phyloP scores from a whole-genome alignment of 2,888 invertebrate species.

The Melinopterus prodromus region DNA sequence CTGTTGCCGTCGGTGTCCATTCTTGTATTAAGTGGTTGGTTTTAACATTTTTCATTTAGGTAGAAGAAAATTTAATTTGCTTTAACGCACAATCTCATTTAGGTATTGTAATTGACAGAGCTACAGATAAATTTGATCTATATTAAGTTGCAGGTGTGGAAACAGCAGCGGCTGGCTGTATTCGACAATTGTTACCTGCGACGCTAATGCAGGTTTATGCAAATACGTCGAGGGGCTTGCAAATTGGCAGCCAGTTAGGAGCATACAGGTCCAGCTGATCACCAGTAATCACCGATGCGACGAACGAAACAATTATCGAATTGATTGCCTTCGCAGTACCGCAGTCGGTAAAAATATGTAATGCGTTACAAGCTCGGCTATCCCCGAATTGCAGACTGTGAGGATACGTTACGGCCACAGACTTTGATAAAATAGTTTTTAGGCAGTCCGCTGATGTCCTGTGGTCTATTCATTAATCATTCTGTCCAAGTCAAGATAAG shows the following conservation, averaged over 20 bases:
- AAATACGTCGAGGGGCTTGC: background rate
- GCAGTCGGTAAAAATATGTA: background rate
- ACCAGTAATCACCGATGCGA: background rate
- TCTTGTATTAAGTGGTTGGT: no score
- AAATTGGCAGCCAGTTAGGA: background rate
- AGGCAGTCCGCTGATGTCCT: background rate
- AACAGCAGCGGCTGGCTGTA: background rate
- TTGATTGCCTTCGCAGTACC: background rate
- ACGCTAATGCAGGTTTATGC: background rate
- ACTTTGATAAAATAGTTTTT: background rate
- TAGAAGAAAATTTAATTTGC: background rate
- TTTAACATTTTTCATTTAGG: no score
- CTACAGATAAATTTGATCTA: background rate
- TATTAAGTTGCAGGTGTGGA: background rate
- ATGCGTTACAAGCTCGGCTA: background rate
- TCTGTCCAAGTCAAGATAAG: conserved; percentile 22
- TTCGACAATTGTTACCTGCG: background rate
- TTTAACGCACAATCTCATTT: background rate
- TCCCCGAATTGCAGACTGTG: background rate
- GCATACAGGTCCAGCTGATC: background rate
- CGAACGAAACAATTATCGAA: background rate
- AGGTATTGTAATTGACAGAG: background rate
- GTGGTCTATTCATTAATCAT: conserved; percentile 27
- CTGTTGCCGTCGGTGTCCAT: no score
- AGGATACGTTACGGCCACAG: background rate